Base-by-base conservation (phyloP, 1,140 invertebrate genomes). In the Drosophila sechellia region DNA sequence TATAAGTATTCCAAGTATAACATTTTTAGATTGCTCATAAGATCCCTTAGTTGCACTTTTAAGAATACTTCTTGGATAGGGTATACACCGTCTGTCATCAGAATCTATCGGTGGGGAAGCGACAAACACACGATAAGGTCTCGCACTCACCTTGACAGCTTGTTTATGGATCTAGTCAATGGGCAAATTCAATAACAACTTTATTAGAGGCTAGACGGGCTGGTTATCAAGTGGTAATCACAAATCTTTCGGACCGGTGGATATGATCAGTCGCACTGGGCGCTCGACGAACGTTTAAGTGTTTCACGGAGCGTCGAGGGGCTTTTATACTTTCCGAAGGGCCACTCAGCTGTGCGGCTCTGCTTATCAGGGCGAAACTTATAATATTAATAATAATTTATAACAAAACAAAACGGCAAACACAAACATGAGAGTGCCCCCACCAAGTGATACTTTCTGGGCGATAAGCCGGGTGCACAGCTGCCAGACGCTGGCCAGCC, bases 111-210 rank as follows among this genome's bases (percentile, higher is more conserved):
- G 20, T 1, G 6, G 55, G 52, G 10, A 34, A 49, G 15, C 20
- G 42, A 11, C 17, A 22, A 40, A 54, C 50, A 17, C 50, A 31
- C 12, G 35, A 46, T 42, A 48, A 42, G 37, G 48, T 49, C 27
- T 70, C 35, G 20, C 42, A 85, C 81, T 85, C 64, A 85, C 81
- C 81, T 85, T 86, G 78, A 40, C 22, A 57, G 46, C 54, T 50
- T 74, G 77, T 77, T 49, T 81, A 74, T 86, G 57, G 54, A 64
- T 60, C 49, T 78, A 75, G 61, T 75, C 83, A 75, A 79, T 78
- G 60, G 66, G 54, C 78, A 61, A 59, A 59, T 48, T 63, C 66
- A 69, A 70, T 70, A 70, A 57, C 68, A 70, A 70, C 50, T 70
- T 70, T 70, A 70, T 70, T 70, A 45, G 65, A 31, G 37, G 43